Base-by-base conservation (phyloP, 2,797 vertebrate species). In the Dendrocincla fuliginosa region DNA sequence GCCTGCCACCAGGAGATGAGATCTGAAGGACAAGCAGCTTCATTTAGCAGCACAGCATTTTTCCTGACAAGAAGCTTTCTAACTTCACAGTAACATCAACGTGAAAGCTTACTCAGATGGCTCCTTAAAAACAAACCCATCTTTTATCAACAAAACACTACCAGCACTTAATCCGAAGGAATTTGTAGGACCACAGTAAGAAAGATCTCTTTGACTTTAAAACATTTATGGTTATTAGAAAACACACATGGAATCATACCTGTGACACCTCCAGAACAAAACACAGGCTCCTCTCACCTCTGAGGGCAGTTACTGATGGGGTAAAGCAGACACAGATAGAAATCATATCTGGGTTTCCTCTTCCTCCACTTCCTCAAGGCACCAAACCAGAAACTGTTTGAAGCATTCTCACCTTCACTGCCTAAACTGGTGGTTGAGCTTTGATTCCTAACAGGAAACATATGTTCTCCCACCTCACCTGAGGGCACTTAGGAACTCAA, bases 291-390 rank as follows among this genome's bases (percentile, higher is more conserved):
- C 42, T 73, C 18, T 69, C 7, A 13, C 2, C 46, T 24, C 22
- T 10, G 15, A 42, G 16, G 3, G 20, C 24, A 33, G 25, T 13
- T 24, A 14, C 2, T 27, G 11, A 22, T 11, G 20, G 13, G 9
- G 2, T 4, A 61, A 69, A 50, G 9, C 28, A 63, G 3, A 9
- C 6, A 22, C 8, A 57, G 4, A 22, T 7, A 57, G 4, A 49
- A 7, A 30, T 2, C 13, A 32, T 65, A 1, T 0, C 0, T 0
- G 1, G 1, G 0, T 10, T 16, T 67, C 16, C 11, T 16, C 18
- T 56, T 42, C 35, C 41, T 73, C 16, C 14, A 2, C 37, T 69
- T 1, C 32, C 33, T 67, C 18, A 18, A 46, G 35, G 2, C 27
- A 42, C 33, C 37, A 59, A 44, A 5, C 3, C 56, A 91, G 10